Evolutionary conservation across 2,113 vertebrate species (phyloP).

Genomic region (Alces alces): DNA sequence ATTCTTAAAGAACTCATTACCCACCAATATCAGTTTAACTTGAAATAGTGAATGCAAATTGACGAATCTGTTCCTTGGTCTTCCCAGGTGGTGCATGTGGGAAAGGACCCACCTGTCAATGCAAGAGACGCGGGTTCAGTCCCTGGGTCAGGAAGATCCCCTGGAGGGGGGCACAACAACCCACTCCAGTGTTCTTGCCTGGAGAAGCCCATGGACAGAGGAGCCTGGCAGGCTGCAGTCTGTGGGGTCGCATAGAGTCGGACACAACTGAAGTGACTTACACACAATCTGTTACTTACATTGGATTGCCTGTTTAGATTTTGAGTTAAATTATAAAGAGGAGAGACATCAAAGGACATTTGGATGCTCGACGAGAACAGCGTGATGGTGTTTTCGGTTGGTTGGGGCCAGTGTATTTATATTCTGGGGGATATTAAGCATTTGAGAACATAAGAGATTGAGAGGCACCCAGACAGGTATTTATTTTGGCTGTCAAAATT

Average conservation of each 20-base stretch:
- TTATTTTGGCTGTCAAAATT: not conserved
- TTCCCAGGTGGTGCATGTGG: not conserved
- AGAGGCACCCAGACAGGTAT: not conserved
- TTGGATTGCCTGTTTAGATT: not conserved
- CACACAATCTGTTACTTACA: not conserved
- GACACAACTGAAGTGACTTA: not conserved
- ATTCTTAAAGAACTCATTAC: not conserved
- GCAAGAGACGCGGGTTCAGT: not conserved
- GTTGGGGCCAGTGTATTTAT: not conserved
- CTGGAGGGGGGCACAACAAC: not conserved
- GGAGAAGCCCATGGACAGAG: not conserved
- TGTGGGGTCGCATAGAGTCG: not conserved
- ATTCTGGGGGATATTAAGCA: not conserved
- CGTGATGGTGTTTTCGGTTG: not conserved
- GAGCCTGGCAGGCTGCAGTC: not conserved
- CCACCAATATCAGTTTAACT: not conserved
- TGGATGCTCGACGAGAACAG: not conserved
- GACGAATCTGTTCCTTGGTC: not conserved
- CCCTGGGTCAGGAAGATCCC: not conserved
- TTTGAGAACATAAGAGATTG: not conserved
- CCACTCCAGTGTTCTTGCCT: not conserved
- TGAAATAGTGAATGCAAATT: not conserved
- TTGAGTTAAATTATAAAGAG: not conserved
- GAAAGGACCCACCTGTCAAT: not conserved
- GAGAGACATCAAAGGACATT: not conserved